Evolutionary conservation across 2,888 invertebrate species (phyloP).

Genomic region (Cynaeus angustus): DNA sequence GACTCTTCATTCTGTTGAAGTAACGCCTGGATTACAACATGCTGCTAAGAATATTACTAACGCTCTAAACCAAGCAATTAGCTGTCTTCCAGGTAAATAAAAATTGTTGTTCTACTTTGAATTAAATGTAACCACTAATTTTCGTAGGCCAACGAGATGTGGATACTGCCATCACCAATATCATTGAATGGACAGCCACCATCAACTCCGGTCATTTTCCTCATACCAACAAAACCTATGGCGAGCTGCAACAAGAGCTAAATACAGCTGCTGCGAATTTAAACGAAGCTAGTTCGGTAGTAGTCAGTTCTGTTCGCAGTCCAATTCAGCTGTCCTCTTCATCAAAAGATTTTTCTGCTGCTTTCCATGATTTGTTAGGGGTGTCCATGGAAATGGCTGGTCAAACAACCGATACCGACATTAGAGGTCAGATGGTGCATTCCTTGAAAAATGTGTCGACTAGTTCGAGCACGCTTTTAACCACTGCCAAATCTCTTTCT

Average conservation of each 20-base stretch:
- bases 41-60: slow-evolving; percentile 82
- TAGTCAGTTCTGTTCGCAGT: slow-evolving; percentile 84
- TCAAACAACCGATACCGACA: slow-evolving; percentile 83
- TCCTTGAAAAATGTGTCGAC: slow-evolving; percentile 91
- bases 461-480: slow-evolving; percentile 88
- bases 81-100: slow-evolving; percentile 75
- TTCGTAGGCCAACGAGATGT: slow-evolving; percentile 88
- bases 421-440: slow-evolving; percentile 87
- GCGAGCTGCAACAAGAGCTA: slow-evolving; percentile 89
- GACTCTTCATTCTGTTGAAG: slow-evolving; percentile 80
- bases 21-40: slow-evolving; percentile 79
- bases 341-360: slow-evolving; percentile 85
- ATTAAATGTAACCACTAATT: neutral
- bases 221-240: slow-evolving; percentile 81
- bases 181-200: slow-evolving; percentile 84
- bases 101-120: neutral
- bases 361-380: slow-evolving; percentile 85
- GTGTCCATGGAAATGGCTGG: slow-evolving; percentile 91
- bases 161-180: slow-evolving; percentile 89
- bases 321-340: slow-evolving; percentile 82
- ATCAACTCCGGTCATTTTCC: slow-evolving; percentile 86
- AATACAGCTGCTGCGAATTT: slow-evolving; percentile 88
- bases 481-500: slow-evolving; percentile 91
- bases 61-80: slow-evolving; percentile 80
- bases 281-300: slow-evolving; percentile 88